Evolutionary conservation across 2,888 invertebrate species (phyloP).

Genomic region (Aproaerema taeniolella): DNA sequence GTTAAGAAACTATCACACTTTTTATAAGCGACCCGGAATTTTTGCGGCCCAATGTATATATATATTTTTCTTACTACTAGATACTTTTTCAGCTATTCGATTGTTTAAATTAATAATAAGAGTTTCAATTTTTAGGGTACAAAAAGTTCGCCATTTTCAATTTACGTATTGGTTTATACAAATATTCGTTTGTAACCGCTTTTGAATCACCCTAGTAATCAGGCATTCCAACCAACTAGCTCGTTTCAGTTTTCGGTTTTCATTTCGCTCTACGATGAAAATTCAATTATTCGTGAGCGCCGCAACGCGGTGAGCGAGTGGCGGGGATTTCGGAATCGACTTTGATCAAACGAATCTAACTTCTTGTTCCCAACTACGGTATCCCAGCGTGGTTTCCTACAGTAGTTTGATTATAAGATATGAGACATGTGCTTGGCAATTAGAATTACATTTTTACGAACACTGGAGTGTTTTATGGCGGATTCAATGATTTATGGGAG

Average conservation of each 20-base stretch:
- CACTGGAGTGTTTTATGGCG: slow-evolving; percentile 74
- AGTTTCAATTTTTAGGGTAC: no score
- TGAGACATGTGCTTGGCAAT: slow-evolving; percentile 68
- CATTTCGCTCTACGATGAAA: slow-evolving; percentile 74
- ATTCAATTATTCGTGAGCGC: slow-evolving; percentile 73
- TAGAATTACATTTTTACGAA: slow-evolving; percentile 75
- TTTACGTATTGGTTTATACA: no score
- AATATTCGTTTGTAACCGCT: no score
- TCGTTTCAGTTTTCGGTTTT: slow-evolving; percentile 72
- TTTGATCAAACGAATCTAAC: slow-evolving; percentile 54
- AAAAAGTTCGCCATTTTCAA: no score
- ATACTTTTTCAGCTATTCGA: no score
- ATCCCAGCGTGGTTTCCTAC: slow-evolving; percentile 41
- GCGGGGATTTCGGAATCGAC: slow-evolving; percentile 51
- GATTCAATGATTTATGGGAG: slow-evolving; percentile 77
- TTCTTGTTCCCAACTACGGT: slow-evolving; percentile 53
- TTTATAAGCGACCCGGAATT: no score
- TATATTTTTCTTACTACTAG: no score
- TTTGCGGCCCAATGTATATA: no score
- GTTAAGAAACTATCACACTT: no score
- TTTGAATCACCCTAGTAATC: no score
- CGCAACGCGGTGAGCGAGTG: slow-evolving; percentile 50
- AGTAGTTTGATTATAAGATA: slow-evolving; percentile 58
- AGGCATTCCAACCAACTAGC: slow-evolving; percentile 68
- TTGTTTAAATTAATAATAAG: no score